Base-by-base conservation (phyloP, 1,140 invertebrate species). In the Trichonephila clavipes region DNA sequence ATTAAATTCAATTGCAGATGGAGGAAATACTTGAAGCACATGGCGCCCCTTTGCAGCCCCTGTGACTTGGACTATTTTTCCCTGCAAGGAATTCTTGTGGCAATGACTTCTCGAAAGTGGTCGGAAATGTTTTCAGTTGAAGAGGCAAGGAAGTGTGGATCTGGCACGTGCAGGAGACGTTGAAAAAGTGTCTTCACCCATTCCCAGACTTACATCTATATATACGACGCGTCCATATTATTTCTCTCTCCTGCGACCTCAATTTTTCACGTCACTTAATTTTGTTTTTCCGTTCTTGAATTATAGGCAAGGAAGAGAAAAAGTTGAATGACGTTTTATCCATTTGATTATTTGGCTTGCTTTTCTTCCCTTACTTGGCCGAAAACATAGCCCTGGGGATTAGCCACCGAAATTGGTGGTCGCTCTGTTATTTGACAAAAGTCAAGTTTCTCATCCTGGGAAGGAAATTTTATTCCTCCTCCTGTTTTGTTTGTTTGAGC, bases 251-350 rank as follows among this genome's bases (percentile, higher is more conserved):
- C 44, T 2, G n/a, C 19, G 34, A 34, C 51, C 40, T 19, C 88
- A 77, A 89, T 89, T 72, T 89, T 77, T 89, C 88, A 89, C 16
- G 88, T 72, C 86, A 28, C 86, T 88, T 88, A 66, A 88, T 88
- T 88, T 88, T 64, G 19, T 34, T 88, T 44, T 64, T 24, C 86
- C 86, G 8, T 34, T 89, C 69, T 40, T 34, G 64, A 72, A 89
- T 72, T 72, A 72, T 34, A 72, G 88, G 88, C 72, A 89, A 77
- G 58, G 88, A 90, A 90, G 89, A 34, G 7, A 59, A 90, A 90
- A 90, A 61, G 59, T 90, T 62, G 69, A 61, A 90, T 82, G 72
- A 90, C 69, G 19, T 90, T 82, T 90, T 61, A 61, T 90, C 66
- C 58, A 90, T 90, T 90, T 90, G 89, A 72, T 82, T 90, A 90